Evolutionary conservation across 1,140 invertebrate genomes (phyloP), one percentile per base, ranked within the genome.

Genomic region (Pseudomyrmex concolor): DNA sequence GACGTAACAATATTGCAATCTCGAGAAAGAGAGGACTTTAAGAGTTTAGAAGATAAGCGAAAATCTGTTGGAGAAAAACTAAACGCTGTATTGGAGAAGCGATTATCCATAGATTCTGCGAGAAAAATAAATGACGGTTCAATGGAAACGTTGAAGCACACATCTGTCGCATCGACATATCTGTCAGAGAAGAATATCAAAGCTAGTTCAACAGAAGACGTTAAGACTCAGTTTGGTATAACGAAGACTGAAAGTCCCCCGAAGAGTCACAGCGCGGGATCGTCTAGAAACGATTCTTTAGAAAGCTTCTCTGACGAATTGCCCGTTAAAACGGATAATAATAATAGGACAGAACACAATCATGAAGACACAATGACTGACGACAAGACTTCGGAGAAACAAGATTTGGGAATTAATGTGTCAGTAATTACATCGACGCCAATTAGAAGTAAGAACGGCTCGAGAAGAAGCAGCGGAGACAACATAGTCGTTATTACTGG

Each of bases 351-450:
- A 55, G 66, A 86, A 67, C 19, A 70, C 15, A 90, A 90, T 78
- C 86, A 88, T 0, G 90, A 92, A 1, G 90, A 92, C 50, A 25
- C 63, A 78, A 1, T 83, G 81, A 72, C 78, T 83, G 77, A 84
- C 45, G 64, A 73, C 60, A 83, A 51, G 76, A 48, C 74, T 81
- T 55, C 34, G 15, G 72, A 87, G 54, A 82, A 84, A 62, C 82
- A 71, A 3, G 78, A 83, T 60, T 88, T 90, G 5, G 89, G 85
- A n/a, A 77, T 94, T 45, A 94, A 94, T 54, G 93, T 94, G 5
- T 94, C 94, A 1, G 93, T 94, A 12, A 93, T 94, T 15, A 93
- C 93, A 1, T 94, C 94, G 17, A 94, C 94, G 9, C 93, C 93
- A 25, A 86, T 93, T 5, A 89, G 91, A 81, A 94, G 91, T 51